These are phyloP conservation scores for Sanderia malayensis DNA, from an alignment of 30 jellyfish, hydroid and myxozoan genomes.

Conservation along the genomic window DNA sequence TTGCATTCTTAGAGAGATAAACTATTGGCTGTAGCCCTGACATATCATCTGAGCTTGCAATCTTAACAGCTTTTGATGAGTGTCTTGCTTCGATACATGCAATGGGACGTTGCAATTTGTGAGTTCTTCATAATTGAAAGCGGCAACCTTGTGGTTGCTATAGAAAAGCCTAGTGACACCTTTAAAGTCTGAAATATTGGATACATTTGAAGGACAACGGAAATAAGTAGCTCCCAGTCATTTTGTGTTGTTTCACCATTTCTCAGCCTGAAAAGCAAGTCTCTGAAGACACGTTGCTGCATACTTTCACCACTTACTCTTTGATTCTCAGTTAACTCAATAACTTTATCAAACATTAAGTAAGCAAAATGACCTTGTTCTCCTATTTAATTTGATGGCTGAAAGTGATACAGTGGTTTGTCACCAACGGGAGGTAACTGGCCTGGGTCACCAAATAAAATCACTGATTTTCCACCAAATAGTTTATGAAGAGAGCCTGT, in stretches of 20 bases:
- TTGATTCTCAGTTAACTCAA: neutral
- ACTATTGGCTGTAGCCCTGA: neutral
- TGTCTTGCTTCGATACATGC: neutral
- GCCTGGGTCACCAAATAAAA: constrained; percentile 17
- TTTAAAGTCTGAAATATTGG: neutral
- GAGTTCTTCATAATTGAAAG: constrained; percentile 3
- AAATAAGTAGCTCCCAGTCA: constrained; percentile 18
- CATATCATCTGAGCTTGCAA: neutral
- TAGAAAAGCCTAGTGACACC: constrained; percentile 7
- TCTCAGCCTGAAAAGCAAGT: constrained; percentile 15
- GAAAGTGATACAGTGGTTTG: constrained; percentile 13
- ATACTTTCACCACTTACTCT: constrained; percentile 3
- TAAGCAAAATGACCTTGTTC: constrained; percentile 19
- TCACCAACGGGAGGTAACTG: constrained; percentile 34
- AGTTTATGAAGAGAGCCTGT: neutral
- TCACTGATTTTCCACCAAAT: constrained; percentile 19
- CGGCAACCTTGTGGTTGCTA: constrained; percentile 7
- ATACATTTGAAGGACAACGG: neutral
- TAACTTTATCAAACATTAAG: constrained; percentile 19
- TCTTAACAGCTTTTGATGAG: neutral
- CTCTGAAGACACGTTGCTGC: constrained; percentile 3
- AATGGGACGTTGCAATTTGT: neutral
- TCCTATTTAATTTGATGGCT: constrained; percentile 15
- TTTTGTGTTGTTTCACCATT: neutral
- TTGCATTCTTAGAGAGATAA: constrained; percentile 5